phyloP scores from a whole-genome alignment of 1,140 invertebrate species.

The Drosophila nebulosa region DNA sequence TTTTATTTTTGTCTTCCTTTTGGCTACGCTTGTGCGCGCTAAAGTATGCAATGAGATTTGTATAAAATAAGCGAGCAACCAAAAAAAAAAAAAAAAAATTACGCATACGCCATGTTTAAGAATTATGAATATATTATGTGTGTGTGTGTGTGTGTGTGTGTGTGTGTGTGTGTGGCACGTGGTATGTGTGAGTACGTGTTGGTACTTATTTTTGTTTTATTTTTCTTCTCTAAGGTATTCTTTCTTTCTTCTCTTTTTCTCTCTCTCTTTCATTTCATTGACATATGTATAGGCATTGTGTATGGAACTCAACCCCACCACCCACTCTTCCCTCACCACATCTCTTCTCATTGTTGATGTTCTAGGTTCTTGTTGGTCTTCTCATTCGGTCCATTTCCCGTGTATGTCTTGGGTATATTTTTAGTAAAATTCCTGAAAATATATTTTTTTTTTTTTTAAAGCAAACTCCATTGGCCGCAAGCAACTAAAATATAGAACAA shows the following conservation, averaged over 20 bases:
- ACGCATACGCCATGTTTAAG: slow-evolving; percentile 42
- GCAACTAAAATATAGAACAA: neutral
- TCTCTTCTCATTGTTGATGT: neutral
- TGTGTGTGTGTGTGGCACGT: neutral
- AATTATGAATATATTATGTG: slow-evolving; percentile 53
- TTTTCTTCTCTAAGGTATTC: slow-evolving; percentile 21
- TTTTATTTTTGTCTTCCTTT: slow-evolving; percentile 20
- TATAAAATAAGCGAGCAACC: slow-evolving; percentile 29
- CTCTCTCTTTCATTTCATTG: neutral
- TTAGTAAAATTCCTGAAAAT: slow-evolving; percentile 39
- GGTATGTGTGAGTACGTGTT: slow-evolving; percentile 21
- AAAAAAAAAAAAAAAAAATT: too few species aligned
- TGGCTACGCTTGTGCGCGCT: slow-evolving; percentile 22
- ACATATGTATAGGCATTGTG: neutral
- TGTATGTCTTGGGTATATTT: slow-evolving; percentile 35
- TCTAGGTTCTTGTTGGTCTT: neutral
- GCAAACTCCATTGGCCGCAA: slow-evolving; percentile 1
- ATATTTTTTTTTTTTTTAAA: slow-evolving; percentile 58
- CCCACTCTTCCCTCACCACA: neutral
- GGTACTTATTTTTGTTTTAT: slow-evolving; percentile 67
- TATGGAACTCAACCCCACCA: too few species aligned
- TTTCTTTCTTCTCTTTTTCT: neutral
- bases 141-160: neutral
- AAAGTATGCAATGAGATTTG: slow-evolving; percentile 43
- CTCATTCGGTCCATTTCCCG: slow-evolving; percentile 16